Base-by-base conservation (phyloP, 1,140 invertebrate species). In the Dermatophagoides farinae region DNA sequence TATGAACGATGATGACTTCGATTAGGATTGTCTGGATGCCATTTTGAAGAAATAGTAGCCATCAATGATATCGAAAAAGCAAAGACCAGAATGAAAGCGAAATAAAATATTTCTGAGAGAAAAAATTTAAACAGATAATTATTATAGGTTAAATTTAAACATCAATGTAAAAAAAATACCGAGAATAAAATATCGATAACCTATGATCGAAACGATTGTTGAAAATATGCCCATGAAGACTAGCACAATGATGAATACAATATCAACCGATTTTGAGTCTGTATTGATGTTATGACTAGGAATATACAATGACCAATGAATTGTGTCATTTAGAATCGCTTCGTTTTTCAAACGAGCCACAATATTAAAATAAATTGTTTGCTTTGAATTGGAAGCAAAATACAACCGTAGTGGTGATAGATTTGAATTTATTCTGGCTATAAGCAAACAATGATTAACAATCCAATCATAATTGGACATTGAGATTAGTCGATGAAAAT, bases 101-200 rank as follows among this genome's bases (percentile, higher is more conserved):
- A 55, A 44, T 38, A 55, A 20, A 55, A 55, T n/a, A 55, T n/a
- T 55, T 55, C 53, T 55, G 53, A 38, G 39, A 50, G 22, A 50
- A 18, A 55, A 55, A 55, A 38, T 39, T 23, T 18, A 44, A 55
- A 44, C n/a, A n/a, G n/a, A n/a, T 39, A 5, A 55, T 25, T 12
- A 31, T 52, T 16, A 39, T 52, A 25, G 14, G 49, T 9, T 31
- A 22, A 12, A n/a, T 12, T 5, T 4, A 52, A 16, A 52, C 4
- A 39, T 4, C 11, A 52, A 52, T 25, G 23, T 16, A 12, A 14
- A 39, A 55, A 12, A 20, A 55, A 14, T 55, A 55, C 53, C 53
- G 38, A 55, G n/a, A 38, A 55, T 55, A 23, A 55, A 55, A 55
- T 55, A 23, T 11, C 53, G 53, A 55, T 41, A 55, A 25, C 53